These are phyloP conservation scores for Bettongia penicillata DNA, from an alignment of 2,113 vertebrate genomes.

Conservation along the genomic window DNA sequence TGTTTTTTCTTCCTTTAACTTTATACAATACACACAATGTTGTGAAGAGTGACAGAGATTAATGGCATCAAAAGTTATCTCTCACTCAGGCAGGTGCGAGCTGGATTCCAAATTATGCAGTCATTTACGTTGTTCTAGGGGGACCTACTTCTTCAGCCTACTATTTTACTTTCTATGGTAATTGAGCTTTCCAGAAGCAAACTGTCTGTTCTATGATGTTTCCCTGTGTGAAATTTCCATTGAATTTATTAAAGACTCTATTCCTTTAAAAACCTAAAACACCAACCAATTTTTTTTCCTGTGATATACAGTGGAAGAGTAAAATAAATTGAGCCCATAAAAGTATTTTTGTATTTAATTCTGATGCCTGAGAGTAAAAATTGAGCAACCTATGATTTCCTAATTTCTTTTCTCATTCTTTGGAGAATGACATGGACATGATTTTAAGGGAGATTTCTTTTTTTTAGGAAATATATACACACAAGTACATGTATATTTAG, in stretches of 20 bases:
- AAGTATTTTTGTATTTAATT: slow-evolving; percentile 15
- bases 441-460: not conserved
- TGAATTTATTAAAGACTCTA: slow-evolving; percentile 46
- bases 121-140: slow-evolving; percentile 56
- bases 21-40: slow-evolving; percentile 9
- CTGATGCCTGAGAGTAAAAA: not conserved
- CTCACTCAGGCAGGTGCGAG: slow-evolving; percentile 53
- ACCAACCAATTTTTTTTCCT: slow-evolving; percentile 15
- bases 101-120: slow-evolving; percentile 56
- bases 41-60: slow-evolving; percentile 47
- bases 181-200: slow-evolving; percentile 53
- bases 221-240: slow-evolving; percentile 52
- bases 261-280: slow-evolving; percentile 45
- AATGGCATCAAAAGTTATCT: slow-evolving; percentile 54
- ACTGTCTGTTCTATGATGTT: slow-evolving; percentile 52
- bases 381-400: not conserved
- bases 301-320: not conserved
- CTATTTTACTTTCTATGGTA: slow-evolving; percentile 48
- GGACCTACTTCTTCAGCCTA: slow-evolving; percentile 28
- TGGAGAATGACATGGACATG: not conserved
- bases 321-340: not conserved
- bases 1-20: slow-evolving; percentile 44
- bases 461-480: not conserved
- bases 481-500: not conserved
- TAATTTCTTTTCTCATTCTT: not conserved